Conservation (phyloP, 2,113 vertebrate genomes). For the Petromus typicus region DNA sequence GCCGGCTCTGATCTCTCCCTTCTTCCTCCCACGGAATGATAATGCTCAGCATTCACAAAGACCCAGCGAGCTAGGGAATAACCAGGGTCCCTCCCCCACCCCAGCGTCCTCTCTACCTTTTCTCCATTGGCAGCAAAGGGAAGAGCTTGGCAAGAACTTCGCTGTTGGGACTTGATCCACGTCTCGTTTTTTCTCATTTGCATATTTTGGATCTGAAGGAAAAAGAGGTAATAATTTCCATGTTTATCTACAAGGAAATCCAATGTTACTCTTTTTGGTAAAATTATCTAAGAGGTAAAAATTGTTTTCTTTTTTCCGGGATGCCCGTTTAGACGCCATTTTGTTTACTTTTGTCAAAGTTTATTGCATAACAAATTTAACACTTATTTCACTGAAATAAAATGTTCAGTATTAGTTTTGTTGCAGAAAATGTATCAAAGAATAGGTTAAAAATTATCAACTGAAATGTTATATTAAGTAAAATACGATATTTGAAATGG, state of each 20-base stretch:
- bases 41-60: neutral
- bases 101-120: neutral
- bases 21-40: neutral
- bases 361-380: slow-evolving; percentile 25
- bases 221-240: slow-evolving; percentile 20
- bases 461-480: neutral
- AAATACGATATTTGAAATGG: neutral
- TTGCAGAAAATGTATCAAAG: neutral
- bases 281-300: neutral
- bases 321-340: neutral
- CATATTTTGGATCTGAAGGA: slow-evolving; percentile 33
- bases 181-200: slow-evolving; percentile 20
- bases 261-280: neutral
- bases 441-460: neutral
- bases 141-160: neutral
- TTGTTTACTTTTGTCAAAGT: slow-evolving; percentile 51
- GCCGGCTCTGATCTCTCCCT: neutral
- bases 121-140: neutral
- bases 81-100: too few relatives aligned
- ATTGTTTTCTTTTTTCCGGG: slow-evolving; percentile 45
- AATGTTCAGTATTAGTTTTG: slow-evolving; percentile 30
- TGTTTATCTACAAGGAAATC: neutral
- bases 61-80: neutral
- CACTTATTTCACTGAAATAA: slow-evolving; percentile 11
- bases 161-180: neutral